Percentiles rank a stretch among this genome's conserved stretches.
Conservation (phyloP, 2,113 vertebrate species). For the Bubo bubo region DNA sequence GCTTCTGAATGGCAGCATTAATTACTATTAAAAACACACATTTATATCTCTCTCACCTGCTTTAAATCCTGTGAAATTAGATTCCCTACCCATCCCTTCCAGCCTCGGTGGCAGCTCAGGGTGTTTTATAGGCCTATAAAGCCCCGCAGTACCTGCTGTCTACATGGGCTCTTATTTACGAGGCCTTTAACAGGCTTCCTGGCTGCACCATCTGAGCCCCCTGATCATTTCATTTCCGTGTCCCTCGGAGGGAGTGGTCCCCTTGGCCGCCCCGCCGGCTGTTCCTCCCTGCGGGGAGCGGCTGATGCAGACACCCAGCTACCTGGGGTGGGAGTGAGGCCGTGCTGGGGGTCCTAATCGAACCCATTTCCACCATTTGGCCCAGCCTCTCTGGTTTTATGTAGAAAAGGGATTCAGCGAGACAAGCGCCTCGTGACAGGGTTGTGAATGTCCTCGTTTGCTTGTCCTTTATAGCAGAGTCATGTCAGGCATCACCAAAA, state of each 20-base stretch:
- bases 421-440: neutral
- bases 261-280: neutral
- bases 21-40: slow-evolving; percentile 75
- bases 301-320: neutral
- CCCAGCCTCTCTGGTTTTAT: neutral
- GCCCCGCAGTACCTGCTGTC: slow-evolving; percentile 59
- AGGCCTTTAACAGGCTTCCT: slow-evolving; percentile 50
- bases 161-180: slow-evolving; percentile 59
- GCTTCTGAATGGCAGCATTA: slow-evolving; percentile 69
- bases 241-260: neutral
- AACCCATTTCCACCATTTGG: neutral
- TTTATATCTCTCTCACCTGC: slow-evolving; percentile 73
- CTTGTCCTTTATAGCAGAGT: neutral
- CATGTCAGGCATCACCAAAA: neutral
- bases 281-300: neutral
- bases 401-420: neutral
- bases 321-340: neutral
- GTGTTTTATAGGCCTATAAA: slow-evolving; percentile 73
- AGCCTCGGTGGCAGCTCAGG: slow-evolving; percentile 51
- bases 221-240: neutral
- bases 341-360: rapidly evolving
- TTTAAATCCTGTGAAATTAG: slow-evolving; percentile 76
- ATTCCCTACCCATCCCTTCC: slow-evolving; percentile 64
- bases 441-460: neutral
- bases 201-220: slow-evolving; percentile 30